Conservation (phyloP, 2,113 vertebrate genomes). For the Neodontobutis hainanensis region DNA sequence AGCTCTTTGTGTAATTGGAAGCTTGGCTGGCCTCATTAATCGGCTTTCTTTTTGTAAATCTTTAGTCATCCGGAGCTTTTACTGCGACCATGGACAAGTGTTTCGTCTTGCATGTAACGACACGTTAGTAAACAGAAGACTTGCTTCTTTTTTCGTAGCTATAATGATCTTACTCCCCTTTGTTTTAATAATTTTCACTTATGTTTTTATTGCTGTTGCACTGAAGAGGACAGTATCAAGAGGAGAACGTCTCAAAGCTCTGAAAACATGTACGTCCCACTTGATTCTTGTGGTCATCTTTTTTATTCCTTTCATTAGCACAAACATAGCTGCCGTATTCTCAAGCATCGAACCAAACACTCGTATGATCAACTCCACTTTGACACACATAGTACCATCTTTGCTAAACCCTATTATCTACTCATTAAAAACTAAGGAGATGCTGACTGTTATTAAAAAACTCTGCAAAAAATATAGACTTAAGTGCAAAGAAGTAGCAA, state of each 20-base stretch:
- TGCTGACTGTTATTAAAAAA: constrained; percentile 17
- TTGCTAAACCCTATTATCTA: constrained; percentile 68
- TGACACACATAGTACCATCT: constrained; percentile 53
- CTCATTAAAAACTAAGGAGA: constrained; percentile 67
- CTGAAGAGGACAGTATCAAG: constrained; percentile 43
- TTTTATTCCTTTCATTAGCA: constrained; percentile 34
- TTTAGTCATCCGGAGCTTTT: constrained; percentile 55
- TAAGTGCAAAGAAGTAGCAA: no score
- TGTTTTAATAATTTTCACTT: constrained; percentile 28
- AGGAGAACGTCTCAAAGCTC: constrained; percentile 52
- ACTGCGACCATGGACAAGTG: constrained; percentile 65
- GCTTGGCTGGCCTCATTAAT: constrained; percentile 28
- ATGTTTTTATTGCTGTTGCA: constrained; percentile 42
- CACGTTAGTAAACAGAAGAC: not conserved
- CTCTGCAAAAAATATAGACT: not conserved
- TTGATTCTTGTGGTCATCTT: constrained; percentile 64
- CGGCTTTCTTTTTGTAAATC: constrained; percentile 71
- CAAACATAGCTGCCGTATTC: not conserved
- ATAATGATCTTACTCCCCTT: not conserved
- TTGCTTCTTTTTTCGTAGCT: not conserved
- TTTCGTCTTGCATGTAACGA: constrained; percentile 61
- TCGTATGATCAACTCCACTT: constrained; percentile 59
- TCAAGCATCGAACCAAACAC: constrained; percentile 41
- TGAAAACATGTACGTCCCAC: constrained; percentile 70
- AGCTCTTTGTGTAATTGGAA: accelerated